phyloP scores from a whole-genome alignment of 2,888 invertebrate genomes.

The Helobdella robusta region DNA sequence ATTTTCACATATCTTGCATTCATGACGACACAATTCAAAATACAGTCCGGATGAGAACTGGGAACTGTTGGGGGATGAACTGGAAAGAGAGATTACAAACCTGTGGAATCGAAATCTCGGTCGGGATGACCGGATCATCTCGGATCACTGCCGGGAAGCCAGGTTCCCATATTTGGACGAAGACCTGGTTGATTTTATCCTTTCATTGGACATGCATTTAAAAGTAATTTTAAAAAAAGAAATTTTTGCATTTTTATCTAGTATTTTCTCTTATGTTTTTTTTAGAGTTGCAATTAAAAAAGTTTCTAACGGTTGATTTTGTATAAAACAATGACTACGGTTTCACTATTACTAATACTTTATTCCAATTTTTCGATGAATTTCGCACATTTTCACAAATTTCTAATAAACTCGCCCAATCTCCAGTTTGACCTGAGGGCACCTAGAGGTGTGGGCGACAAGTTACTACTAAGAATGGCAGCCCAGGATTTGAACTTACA shows the following conservation, averaged over 20 bases:
- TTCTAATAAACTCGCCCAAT: background rate
- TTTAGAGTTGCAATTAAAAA: too few species aligned
- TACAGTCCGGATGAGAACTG: constrained; percentile 45
- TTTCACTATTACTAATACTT: too few species aligned
- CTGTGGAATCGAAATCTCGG: constrained; percentile 84
- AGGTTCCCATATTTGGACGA: constrained; percentile 61
- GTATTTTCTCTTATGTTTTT: too few species aligned
- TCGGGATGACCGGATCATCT: constrained; percentile 78
- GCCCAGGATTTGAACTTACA: constrained; percentile 46
- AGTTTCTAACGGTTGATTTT: too few species aligned
- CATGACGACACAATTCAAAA: background rate
- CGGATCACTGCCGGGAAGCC: constrained; percentile 66
- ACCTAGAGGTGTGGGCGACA: constrained; percentile 76
- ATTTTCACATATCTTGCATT: too few species aligned
- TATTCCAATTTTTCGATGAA: background rate
- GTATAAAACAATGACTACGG: too few species aligned
- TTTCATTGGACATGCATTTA: constrained; percentile 49
- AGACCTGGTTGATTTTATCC: constrained; percentile 53
- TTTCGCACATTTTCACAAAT: background rate
- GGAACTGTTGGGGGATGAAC: constrained; percentile 57
- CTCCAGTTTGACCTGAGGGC: constrained; percentile 39
- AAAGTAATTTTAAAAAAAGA: too few species aligned
- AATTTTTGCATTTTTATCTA: too few species aligned
- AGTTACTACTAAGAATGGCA: constrained; percentile 65
- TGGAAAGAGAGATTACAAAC: constrained; percentile 69